Base-by-base conservation (phyloP, 1,140 invertebrate species). In the Euschistus heros region DNA sequence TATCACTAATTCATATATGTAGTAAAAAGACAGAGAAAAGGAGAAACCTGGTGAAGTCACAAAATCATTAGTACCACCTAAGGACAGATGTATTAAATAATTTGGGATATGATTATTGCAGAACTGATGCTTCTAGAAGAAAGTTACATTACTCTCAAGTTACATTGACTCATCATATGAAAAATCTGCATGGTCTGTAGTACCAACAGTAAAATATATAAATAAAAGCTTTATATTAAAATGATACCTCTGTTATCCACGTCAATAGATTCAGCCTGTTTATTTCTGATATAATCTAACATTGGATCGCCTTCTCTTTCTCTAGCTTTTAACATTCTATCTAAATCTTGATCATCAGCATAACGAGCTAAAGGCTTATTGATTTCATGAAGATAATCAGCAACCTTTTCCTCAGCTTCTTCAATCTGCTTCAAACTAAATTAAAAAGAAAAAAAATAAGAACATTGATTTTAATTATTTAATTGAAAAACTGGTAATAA, bases 241-340 rank as follows among this genome's bases (percentile, higher is more conserved):
- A 37, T 13, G 13, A 37, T 37, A 44, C 26, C 33, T 46, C 20
- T 50, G 24, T 64, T 68, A 57, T 64, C 65, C 67, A 76, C 73
- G 8, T 37, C 54, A 46, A 59, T 63, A 70, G 74, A 76, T 71
- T 73, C 74, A 68, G 80, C 83, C 72, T 86, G 88, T 75, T 87
- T 93, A 71, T 85, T 86, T 68, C 80, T 81, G 1, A 97, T 86
- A 72, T 93, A 97, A 33, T 86, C 80, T 50, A 94, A 74, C 94
- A 98, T 97, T 0, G 94, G 94, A 80, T 98, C 95, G 14, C 89
- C 94, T 10, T 86, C 86, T 66, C 89, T 79, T 68, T 93, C 87
- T 71, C 86, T 78, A 17, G 87, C 81, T 62, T 84, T 86, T 14
- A 95, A 75, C 67, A 82, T 78, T 8, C 77, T 75, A 69, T 98